Evolutionary conservation across 2,113 vertebrate genomes (phyloP), one percentile per base, ranked within the genome.

Genomic region (Lonchura striata): DNA sequence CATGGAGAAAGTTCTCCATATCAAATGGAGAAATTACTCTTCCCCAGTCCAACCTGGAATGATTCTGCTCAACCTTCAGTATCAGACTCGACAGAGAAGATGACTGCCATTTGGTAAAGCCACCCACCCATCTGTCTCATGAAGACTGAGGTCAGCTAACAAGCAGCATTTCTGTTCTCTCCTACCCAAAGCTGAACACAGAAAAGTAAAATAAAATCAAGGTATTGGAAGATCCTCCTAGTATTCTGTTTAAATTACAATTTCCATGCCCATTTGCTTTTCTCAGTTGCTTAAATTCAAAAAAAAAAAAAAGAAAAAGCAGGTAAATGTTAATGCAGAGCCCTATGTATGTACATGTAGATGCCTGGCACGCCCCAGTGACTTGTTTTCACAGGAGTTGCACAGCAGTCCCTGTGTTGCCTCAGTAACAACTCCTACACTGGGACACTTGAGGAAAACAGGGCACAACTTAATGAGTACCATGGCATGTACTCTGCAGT

Each of bases 361-460:
- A 47, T 0, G 0, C 68, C 80, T 31, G 88, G 81, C 90, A 74
- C 76, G 22, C 76, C 76, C 30, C 54, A 10, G 76, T 63, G 71
- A 74, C 79, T 88, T 86, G 65, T 69, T 94, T 82, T 77, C 27
- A 41, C 1, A 13, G 81, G 71, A 93, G 39, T 21, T 71, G 61
- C 77, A 85, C 44, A 79, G 63, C 1, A 60, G 47, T 22, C 75
- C 59, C 47, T 66, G 69, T 49, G 85, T 93, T 86, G 50, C 61
- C 90, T 86, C 94, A 92, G 94, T 59, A 87, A 85, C 88, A 88
- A 84, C 86, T 95, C 86, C 94, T 82, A 91, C 86, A 56, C 59
- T 4, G 47, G 88, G 82, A 61, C 28, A 71, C 88, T 78, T 64
- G 86, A 92, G 72, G 88, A 95, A 95, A 91, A 57, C 86, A 92